Evolutionary conservation across 1,140 invertebrate species (phyloP).

Genomic region (Pseudachorutes palmiensis): DNA sequence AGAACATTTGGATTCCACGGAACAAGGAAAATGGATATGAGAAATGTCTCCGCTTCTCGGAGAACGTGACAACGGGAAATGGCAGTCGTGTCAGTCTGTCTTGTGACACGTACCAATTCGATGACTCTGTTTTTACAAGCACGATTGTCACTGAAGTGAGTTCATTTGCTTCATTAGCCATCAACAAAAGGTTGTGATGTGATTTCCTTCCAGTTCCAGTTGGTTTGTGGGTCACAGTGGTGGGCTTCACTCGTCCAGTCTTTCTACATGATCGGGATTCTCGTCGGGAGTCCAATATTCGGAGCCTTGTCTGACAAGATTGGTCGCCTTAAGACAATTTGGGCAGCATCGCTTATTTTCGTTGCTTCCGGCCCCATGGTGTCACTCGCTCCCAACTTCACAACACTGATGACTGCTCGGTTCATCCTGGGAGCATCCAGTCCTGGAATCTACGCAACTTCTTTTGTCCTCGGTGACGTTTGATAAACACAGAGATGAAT

Average conservation of each 20-base stretch:
- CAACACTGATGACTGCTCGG: conserved; percentile 25
- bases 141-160: too few species aligned
- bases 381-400: conserved; percentile 26
- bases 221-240: conserved; percentile 29
- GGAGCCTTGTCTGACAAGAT: conserved; percentile 35
- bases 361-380: conserved; percentile 29
- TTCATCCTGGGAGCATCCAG: conserved; percentile 27
- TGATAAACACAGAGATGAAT: not conserved
- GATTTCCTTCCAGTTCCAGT: conserved; percentile 22
- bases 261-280: conserved; percentile 38
- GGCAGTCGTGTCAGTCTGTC: too few species aligned
- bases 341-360: conserved; percentile 33
- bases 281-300: conserved; percentile 33
- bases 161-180: too few species aligned
- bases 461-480: conserved; percentile 29
- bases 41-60: too few species aligned
- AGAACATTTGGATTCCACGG: conserved; percentile 32
- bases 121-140: too few species aligned
- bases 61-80: too few species aligned
- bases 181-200: not conserved
- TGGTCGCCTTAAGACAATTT: conserved; percentile 30
- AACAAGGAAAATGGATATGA: too few species aligned
- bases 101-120: too few species aligned
- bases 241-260: conserved; percentile 33
- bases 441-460: conserved; percentile 36